These are phyloP conservation scores for Heliornis fulica DNA, from an alignment of 2,113 vertebrate species.

Conservation along the genomic window DNA sequence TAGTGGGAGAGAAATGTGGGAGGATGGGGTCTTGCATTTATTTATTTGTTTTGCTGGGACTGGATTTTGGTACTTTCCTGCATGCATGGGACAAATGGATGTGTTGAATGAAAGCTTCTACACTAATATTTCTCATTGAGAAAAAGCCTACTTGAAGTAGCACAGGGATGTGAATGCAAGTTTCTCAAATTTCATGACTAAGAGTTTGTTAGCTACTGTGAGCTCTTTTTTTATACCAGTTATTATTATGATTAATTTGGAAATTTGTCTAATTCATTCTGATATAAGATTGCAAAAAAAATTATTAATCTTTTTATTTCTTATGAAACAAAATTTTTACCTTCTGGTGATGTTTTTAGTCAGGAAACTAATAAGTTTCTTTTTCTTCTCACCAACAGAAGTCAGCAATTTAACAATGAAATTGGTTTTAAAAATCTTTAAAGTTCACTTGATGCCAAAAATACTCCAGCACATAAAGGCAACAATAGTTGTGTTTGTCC, in stretches of 20 bases:
- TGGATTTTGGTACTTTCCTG: accelerated
- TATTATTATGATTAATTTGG: background rate
- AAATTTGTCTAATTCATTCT: background rate
- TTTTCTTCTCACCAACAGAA: background rate
- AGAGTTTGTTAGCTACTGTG: background rate
- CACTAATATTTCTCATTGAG: background rate
- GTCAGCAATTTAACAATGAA: background rate
- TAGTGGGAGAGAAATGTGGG: too few relatives aligned
- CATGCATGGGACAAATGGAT: background rate
- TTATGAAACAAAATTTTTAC: background rate
- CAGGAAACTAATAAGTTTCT: background rate
- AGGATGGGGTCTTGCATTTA: background rate
- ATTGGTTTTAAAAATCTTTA: background rate
- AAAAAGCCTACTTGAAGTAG: background rate
- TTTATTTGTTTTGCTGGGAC: accelerated
- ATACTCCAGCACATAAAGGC: background rate
- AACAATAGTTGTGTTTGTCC: background rate
- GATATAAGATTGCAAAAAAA: background rate
- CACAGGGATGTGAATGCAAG: background rate
- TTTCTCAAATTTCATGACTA: background rate
- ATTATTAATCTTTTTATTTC: background rate
- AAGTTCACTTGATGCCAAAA: background rate
- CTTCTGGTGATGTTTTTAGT: background rate
- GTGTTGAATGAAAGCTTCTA: background rate
- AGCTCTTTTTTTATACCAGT: background rate